Evolutionary conservation across 2,888 invertebrate species (phyloP).

Genomic region (Phengaris arion): DNA sequence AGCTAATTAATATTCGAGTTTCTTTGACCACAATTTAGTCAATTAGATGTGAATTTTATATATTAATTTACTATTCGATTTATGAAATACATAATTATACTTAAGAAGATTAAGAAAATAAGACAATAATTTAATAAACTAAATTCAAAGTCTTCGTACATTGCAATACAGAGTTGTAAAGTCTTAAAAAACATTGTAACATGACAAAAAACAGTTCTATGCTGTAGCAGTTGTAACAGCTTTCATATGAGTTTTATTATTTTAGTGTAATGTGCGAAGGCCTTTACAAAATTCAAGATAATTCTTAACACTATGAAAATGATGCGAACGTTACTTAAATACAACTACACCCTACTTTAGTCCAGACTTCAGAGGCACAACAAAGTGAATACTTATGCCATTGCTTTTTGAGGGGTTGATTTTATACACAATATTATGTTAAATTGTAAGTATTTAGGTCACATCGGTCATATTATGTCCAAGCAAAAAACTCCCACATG

Average conservation of each 20-base stretch:
- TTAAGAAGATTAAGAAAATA: neutral
- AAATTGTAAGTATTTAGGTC: too few species aligned
- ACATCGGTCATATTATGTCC: too few species aligned
- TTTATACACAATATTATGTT: too few species aligned
- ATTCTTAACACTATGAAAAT: neutral
- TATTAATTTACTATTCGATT: neutral
- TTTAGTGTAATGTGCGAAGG: neutral
- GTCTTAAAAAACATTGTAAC: neutral
- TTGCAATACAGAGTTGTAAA: neutral
- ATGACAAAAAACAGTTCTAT: neutral
- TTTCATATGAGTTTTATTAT: neutral
- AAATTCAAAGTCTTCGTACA: neutral
- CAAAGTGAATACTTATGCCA: neutral
- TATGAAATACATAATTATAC: neutral
- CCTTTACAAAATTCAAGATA: neutral
- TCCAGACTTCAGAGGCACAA: neutral
- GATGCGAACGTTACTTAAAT: neutral
- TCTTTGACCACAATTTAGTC: neutral
- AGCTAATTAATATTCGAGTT: conserved; percentile 1
- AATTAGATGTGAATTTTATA: neutral
- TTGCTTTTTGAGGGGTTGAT: neutral
- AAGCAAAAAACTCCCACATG: too few species aligned
- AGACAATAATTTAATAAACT: neutral
- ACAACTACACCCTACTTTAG: neutral
- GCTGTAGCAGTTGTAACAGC: neutral